phyloP scores from a whole-genome alignment of 2,797 vertebrate genomes.

The Vireo griseus region DNA sequence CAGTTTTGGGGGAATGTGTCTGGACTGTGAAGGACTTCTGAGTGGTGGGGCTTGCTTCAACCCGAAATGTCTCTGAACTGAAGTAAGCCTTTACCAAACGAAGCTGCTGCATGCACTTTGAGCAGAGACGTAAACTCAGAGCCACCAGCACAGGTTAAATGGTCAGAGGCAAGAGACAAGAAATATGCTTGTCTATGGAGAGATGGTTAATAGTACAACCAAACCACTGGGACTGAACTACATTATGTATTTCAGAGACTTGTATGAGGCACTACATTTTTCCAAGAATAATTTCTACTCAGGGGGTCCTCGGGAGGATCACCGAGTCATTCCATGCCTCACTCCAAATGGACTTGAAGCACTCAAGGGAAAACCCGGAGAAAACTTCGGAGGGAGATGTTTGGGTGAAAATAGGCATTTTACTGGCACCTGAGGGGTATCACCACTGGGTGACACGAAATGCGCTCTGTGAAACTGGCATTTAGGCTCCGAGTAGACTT shows the following conservation, averaged over 20 bases:
- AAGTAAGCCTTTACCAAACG: not conserved
- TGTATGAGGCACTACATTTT: not conserved
- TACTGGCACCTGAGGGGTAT: not conserved
- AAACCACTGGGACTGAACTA: not conserved
- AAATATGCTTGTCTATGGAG: accelerated
- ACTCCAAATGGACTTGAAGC: accelerated
- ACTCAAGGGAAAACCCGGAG: not conserved
- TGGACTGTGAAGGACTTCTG: not conserved
- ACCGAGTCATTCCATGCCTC: not conserved
- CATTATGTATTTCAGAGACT: not conserved
- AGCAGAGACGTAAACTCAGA: not conserved
- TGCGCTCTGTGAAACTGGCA: accelerated
- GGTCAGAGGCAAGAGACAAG: not conserved
- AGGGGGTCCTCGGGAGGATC: not conserved
- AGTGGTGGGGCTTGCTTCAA: not conserved
- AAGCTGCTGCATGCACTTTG: not conserved
- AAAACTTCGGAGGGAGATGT: accelerated
- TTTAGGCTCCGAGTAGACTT: accelerated
- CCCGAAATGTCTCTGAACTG: not conserved
- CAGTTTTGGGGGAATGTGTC: accelerated
- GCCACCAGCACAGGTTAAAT: not conserved
- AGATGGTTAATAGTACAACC: accelerated
- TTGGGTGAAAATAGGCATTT: accelerated
- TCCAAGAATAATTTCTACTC: not conserved
- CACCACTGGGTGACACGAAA: not conserved